Evolutionary conservation across 1,140 invertebrate genomes (phyloP).

Genomic region (Telenomus remus): DNA sequence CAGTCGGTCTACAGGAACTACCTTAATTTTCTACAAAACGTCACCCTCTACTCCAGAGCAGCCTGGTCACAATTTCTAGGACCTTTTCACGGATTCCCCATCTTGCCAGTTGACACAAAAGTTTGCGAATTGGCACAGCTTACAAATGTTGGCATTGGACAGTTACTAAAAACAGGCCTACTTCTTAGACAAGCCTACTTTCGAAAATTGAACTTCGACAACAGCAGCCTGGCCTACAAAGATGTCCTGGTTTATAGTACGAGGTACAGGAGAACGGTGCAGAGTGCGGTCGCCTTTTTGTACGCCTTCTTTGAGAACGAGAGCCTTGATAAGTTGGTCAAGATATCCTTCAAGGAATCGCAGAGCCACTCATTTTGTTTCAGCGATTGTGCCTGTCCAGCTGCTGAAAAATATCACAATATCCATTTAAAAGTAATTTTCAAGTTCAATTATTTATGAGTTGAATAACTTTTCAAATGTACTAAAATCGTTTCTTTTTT

Average conservation of each 20-base stretch:
- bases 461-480: too few relatives aligned
- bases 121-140: conserved; percentile 74
- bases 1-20: conserved; percentile 65
- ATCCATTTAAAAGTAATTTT: conserved; percentile 66
- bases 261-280: conserved; percentile 89
- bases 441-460: background rate
- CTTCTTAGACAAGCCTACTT: conserved; percentile 83
- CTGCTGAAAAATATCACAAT: conserved; percentile 80
- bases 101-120: conserved; percentile 78
- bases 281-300: conserved; percentile 88
- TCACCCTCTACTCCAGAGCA: conserved; percentile 72
- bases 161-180: conserved; percentile 86
- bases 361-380: conserved; percentile 91
- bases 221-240: conserved; percentile 72
- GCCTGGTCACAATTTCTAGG: conserved; percentile 84
- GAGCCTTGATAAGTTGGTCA: conserved; percentile 71
- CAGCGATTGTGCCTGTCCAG: conserved; percentile 86
- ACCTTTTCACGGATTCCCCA: conserved; percentile 88
- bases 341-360: conserved; percentile 80
- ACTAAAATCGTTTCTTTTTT: too few relatives aligned
- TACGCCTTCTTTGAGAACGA: conserved; percentile 84
- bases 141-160: conserved; percentile 81
- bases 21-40: conserved; percentile 67
- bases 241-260: conserved; percentile 87
- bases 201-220: conserved; percentile 76